Evolutionary conservation across 2,888 invertebrate species (phyloP).

Genomic region (Stegophylla sp.): DNA sequence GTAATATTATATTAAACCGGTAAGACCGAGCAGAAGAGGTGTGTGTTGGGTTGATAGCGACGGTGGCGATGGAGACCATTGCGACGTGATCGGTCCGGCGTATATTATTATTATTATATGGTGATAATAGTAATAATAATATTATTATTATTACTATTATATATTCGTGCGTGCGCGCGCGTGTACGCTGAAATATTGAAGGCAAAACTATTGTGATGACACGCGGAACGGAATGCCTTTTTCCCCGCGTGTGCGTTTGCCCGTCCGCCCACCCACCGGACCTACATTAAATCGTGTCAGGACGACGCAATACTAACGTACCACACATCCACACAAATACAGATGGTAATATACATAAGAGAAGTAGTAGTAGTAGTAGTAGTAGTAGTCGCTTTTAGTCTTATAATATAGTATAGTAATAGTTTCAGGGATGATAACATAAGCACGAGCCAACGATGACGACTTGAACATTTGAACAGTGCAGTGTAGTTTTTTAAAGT

Average conservation of each 20-base stretch:
- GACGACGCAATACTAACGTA: neutral
- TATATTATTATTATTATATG: no score
- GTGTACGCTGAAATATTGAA: constrained; percentile 22
- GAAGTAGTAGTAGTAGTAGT: no score
- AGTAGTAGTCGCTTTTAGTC: no score
- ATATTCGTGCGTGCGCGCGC: neutral
- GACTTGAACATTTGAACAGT: no score
- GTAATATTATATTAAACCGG: no score
- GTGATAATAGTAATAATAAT: constrained; percentile 1
- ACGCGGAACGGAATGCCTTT: constrained; percentile 56
- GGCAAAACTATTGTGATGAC: constrained; percentile 40
- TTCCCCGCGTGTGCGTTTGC: neutral
- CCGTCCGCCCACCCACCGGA: neutral
- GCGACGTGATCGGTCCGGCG: constrained; percentile 34
- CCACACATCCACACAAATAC: no score
- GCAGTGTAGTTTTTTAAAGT: no score
- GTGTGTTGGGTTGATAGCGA: neutral
- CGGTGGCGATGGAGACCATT: constrained; percentile 6
- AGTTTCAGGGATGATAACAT: no score
- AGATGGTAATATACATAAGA: no score
- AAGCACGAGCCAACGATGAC: no score
- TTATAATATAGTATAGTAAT: no score
- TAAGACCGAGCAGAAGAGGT: neutral
- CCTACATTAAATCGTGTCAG: constrained; percentile 31
- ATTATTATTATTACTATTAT: constrained; percentile 7